Conservation (phyloP, 2,797 vertebrate species). For the Fistularia tabacaria region DNA sequence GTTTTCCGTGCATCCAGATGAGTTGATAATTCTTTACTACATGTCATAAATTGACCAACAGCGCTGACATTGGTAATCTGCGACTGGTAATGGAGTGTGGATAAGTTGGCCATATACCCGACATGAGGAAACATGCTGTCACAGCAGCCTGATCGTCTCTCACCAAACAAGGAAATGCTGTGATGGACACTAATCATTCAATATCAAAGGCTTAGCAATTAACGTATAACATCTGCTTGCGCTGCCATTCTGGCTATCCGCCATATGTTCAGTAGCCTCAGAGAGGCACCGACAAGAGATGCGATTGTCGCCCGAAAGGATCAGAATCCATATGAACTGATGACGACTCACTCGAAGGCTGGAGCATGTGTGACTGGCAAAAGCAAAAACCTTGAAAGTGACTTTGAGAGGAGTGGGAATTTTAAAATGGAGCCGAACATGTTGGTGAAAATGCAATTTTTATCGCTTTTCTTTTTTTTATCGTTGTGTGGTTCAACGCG, state of each 20-base stretch:
- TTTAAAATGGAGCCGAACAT: slow-evolving; percentile 1
- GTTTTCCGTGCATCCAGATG: slow-evolving; percentile 29
- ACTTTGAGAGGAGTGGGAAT: slow-evolving; percentile 29
- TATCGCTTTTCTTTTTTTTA: slow-evolving; percentile 4
- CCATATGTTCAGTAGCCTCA: slow-evolving; percentile 60
- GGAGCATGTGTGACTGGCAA: no score
- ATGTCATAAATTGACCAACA: slow-evolving; percentile 46
- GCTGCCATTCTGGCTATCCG: slow-evolving; percentile 30
- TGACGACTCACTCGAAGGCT: slow-evolving; percentile 1
- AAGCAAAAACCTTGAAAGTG: slow-evolving; percentile 30
- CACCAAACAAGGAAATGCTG: slow-evolving; percentile 57
- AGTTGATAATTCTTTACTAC: slow-evolving; percentile 25
- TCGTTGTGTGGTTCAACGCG: neutral
- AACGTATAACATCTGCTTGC: slow-evolving; percentile 66
- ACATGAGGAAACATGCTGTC: slow-evolving; percentile 50
- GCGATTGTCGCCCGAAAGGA: neutral
- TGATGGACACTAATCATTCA: slow-evolving; percentile 66
- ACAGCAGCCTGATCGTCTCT: slow-evolving; percentile 54
- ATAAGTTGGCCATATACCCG: slow-evolving; percentile 48
- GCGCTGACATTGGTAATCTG: slow-evolving; percentile 51
- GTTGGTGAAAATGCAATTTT: slow-evolving; percentile 5
- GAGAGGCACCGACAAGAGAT: slow-evolving; percentile 30
- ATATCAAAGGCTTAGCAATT: slow-evolving; percentile 64
- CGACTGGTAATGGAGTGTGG: slow-evolving; percentile 54
- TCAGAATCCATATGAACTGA: slow-evolving; percentile 6